Evolutionary conservation across 2,113 vertebrate genomes (phyloP), one percentile per base, ranked within the genome.

Genomic region (Tupaia tana): DNA sequence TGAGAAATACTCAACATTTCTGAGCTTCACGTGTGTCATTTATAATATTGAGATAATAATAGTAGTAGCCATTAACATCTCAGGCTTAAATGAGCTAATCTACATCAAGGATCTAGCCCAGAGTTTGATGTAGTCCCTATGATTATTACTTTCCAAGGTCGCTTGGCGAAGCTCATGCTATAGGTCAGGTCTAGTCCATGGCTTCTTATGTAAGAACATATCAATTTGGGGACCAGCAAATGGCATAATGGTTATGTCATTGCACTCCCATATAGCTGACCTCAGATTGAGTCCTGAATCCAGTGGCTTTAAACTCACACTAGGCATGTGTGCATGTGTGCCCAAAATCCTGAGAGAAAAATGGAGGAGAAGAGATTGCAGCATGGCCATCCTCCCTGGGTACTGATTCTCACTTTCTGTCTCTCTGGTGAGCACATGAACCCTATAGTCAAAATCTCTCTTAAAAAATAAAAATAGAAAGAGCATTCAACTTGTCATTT

Each of bases 81-180:
- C 71, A 96, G 63, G 61, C 12, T 89, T 91, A 80, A 77, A 25
- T 92, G 59, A 70, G 9, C 12, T 85, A 92, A 90, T 93, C 25
- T 19, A 71, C 81, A 79, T 90, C 52, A 89, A 93, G 18, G 12
- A 77, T 71, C 22, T 86, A 64, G 29, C 70, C 90, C 34, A 90
- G 24, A 81, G 22, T 15, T 89, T 91, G 56, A 95, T 2, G 34
- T 59, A 52, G 2, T 81, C 13, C 2, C 11, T 89, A 61, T 77
- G 91, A 93, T 67, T 84, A 71, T 82, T n/a, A 13, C 86, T 92
- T 95, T 70, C 61, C 64, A 91, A 94, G 19, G 77, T 86, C 13
- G 2, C 19, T 20, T 87, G 63, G n/a, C 34, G 92, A 64, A 69
- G 4, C 82, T 92, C 67, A 10, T 74, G 52, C n/a, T 87, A 69